A percentile compares a stretch with the other conserved stretches of the same genome.
phyloP scores from a whole-genome alignment of 64 coral and sea anemone genomes.

The Dendrophyllia cribrosa region DNA sequence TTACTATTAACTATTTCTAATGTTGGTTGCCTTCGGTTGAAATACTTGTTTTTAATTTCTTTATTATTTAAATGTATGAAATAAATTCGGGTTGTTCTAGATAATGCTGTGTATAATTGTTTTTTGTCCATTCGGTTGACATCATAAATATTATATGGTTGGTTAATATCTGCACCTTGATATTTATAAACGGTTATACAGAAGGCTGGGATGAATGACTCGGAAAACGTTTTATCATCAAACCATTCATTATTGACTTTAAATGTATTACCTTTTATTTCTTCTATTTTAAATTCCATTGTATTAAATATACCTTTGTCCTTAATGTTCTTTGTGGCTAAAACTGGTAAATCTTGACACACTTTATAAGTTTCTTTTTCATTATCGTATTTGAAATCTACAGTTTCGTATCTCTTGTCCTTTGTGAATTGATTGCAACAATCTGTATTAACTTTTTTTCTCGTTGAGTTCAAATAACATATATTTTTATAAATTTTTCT shows the following conservation, averaged over 20 bases:
- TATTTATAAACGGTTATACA: conserved; percentile 46
- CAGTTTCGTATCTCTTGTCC: background rate
- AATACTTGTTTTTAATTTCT: conserved; percentile 14
- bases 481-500: conserved; percentile 6
- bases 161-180: conserved; percentile 25
- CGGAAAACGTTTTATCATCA: conserved; percentile 1
- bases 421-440: background rate
- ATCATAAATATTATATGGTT: conserved; percentile 38
- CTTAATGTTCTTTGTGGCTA: conserved; percentile 24
- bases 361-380: background rate
- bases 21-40: background rate
- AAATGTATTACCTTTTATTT: background rate
- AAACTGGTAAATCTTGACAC: background rate
- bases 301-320: conserved; percentile 25
- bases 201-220: conserved; percentile 13
- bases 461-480: conserved; percentile 15
- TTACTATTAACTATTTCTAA: conserved; percentile 19
- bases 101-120: conserved; percentile 25
- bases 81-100: conserved; percentile 14
- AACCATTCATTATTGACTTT: conserved; percentile 9
- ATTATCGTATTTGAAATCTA: conserved; percentile 23
- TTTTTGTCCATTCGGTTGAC: conserved; percentile 45
- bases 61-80: conserved; percentile 23
- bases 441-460: background rate
- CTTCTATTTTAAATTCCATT: conserved; percentile 14